A percentile compares a stretch with the other conserved stretches of the same genome.
These are phyloP conservation scores for Trissolcus brochymenae DNA, from an alignment of 2,888 invertebrate species.

Conservation along the genomic window DNA sequence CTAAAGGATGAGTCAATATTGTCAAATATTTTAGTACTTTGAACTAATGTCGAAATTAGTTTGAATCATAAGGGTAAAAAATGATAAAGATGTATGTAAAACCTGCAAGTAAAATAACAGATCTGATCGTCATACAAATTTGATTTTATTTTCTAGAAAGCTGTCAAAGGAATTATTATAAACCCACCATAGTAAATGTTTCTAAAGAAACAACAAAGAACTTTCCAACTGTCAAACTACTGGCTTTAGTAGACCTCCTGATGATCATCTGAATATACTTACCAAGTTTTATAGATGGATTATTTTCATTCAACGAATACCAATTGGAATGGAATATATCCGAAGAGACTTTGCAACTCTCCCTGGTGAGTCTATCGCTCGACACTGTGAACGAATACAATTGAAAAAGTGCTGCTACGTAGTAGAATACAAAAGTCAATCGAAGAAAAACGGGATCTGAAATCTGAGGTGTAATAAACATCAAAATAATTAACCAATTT, in stretches of 20 bases:
- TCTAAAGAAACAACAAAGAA: conserved; percentile 29
- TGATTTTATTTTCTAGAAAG: background rate
- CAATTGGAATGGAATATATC: conserved; percentile 31
- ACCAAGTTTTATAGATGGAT: background rate
- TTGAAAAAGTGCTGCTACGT: conserved; percentile 22
- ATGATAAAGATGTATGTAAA: conserved; percentile 31
- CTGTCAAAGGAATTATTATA: background rate
- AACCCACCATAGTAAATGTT: conserved; percentile 21
- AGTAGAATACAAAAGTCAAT: conserved; percentile 23
- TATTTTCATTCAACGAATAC: conserved; percentile 1
- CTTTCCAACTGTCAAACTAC: conserved; percentile 22
- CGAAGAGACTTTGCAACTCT: conserved; percentile 19
- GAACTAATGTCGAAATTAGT: conserved; percentile 12
- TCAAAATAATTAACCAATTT: background rate
- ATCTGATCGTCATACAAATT: background rate
- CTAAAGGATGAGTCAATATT: no score
- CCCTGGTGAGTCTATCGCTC: conserved; percentile 8
- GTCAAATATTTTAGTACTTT: background rate
- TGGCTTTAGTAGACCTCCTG: conserved; percentile 14
- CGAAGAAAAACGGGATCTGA: conserved; percentile 18
- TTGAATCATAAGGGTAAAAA: conserved; percentile 37
- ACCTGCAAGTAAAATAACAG: conserved; percentile 17
- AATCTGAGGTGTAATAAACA: conserved; percentile 4
- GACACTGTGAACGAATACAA: conserved; percentile 23
- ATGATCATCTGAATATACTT: conserved; percentile 26